Percentiles rank a stretch among this genome's conserved stretches.
These are phyloP conservation scores for Lydus trimaculatus DNA, from an alignment of 2,888 invertebrate genomes.

Conservation along the genomic window DNA sequence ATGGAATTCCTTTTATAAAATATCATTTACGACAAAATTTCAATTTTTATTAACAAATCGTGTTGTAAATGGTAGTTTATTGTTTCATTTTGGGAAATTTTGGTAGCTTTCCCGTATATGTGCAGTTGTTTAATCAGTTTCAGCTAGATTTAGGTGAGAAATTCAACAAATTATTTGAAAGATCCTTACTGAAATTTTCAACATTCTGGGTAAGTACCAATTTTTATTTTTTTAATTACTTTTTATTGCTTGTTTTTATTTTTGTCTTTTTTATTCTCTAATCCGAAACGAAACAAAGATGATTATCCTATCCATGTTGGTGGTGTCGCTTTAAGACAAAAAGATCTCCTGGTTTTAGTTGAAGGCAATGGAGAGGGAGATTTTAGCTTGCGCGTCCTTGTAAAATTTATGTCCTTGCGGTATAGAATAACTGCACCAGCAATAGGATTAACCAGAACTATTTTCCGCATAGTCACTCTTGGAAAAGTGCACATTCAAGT, in stretches of 20 bases:
- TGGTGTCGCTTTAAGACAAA: background rate
- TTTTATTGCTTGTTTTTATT: slow-evolving; percentile 5
- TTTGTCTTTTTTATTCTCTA: slow-evolving; percentile 9
- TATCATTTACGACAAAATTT: background rate
- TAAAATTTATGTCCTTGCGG: slow-evolving; percentile 15
- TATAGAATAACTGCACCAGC: slow-evolving; percentile 8
- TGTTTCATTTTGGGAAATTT: too few species aligned
- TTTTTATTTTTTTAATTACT: slow-evolving; percentile 12
- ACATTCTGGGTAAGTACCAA: background rate
- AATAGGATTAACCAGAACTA: slow-evolving; percentile 13
- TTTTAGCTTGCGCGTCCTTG: background rate
- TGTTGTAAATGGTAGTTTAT: background rate
- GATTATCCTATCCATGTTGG: background rate
- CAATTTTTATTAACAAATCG: too few species aligned
- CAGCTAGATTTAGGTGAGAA: background rate
- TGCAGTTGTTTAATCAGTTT: background rate
- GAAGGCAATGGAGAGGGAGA: background rate
- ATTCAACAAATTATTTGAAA: background rate
- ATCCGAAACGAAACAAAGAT: background rate
- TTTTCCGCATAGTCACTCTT: slow-evolving; percentile 10
- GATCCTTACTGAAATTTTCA: background rate
- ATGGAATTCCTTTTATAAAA: background rate
- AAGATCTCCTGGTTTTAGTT: background rate
- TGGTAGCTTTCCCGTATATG: background rate
- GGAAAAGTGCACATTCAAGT: slow-evolving; percentile 7